phyloP scores from a whole-genome alignment of 1,140 invertebrate species.

The Ceratina japonica region DNA sequence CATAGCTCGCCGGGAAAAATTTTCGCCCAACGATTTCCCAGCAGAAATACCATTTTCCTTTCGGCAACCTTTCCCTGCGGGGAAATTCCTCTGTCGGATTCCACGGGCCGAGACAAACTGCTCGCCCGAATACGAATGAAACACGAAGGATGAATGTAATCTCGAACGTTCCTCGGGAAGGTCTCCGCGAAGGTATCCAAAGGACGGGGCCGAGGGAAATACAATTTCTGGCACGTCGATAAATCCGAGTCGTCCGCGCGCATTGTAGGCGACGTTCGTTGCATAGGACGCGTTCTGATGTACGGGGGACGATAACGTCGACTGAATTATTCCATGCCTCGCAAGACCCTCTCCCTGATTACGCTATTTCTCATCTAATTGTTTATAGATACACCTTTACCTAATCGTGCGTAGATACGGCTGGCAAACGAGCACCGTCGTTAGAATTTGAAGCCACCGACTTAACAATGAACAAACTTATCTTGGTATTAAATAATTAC shows the following conservation, averaged over 20 bases:
- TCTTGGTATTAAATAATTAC: constrained; percentile 37
- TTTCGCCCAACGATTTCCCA: neutral
- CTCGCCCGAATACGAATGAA: constrained; percentile 12
- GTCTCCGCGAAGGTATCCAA: constrained; percentile 9
- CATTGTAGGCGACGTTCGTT: constrained; percentile 35
- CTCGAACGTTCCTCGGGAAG: neutral
- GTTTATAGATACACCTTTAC: too few relatives aligned
- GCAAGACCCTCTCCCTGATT: too few relatives aligned
- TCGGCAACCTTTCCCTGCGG: neutral
- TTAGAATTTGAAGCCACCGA: constrained; percentile 37
- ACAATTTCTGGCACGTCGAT: constrained; percentile 51
- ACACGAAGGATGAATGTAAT: constrained; percentile 22
- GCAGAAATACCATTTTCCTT: neutral
- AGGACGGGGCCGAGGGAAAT: constrained; percentile 23
- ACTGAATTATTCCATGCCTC: constrained; percentile 43
- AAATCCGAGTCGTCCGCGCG: constrained; percentile 47
- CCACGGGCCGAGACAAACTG: neutral
- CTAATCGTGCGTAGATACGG: too few relatives aligned
- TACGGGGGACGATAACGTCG: constrained; percentile 48
- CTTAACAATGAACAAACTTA: constrained; percentile 40
- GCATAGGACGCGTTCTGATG: constrained; percentile 36
- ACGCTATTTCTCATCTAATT: neutral
- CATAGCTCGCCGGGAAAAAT: neutral
- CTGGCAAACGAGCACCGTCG: neutral
- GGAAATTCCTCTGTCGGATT: neutral